Evolutionary conservation across 64 coral and sea anemone genomes (phyloP), one percentile per base, ranked within the genome.

Genomic region (Hydrozoanthus tunicans): DNA sequence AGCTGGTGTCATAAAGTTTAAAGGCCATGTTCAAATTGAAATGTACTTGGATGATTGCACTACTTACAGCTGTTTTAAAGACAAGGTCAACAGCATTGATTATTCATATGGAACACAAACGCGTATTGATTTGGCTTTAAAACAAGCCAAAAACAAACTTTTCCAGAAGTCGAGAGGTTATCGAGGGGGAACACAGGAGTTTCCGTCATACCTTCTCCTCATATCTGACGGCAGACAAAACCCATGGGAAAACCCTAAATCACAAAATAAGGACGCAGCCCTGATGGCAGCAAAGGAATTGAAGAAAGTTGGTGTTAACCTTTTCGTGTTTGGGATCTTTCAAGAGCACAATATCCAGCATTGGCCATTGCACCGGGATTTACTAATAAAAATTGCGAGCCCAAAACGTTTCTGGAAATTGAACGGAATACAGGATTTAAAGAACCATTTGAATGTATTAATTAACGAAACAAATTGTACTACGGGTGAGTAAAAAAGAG

Each of bases 221-320:
- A 56, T 77, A 14, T 53, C 75, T 56, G 75, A 77, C 51, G 75
- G 75, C 4, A 52, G 75, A 5, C 75, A 77, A 77, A 77, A 77
- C 52, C 75, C 75, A 6, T 77, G 75, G 75, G 32, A 76, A 4
- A 0, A 12, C 11, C 73, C 73, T 43, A 43, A 1, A 8, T 8
- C 25, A 32, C 1, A 76, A 53, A 76, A 52, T 43, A 76, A 76
- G 73, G 73, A 53, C 25, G 27, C 51, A 13, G 73, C 32, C 51
- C 11, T 53, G 43, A 52, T 11, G 51, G 73, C 25, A 53, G 73
- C 73, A 3, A 6, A 27, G 8, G 7, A 53, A 1, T 32, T 76
- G 1, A 76, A 76, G 27, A 12, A 27, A 8, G 13, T 63, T 6
- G 32, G 32, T 43, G 11, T 76, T 32, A 14, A 27, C 9, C 25